These are phyloP conservation scores for Drosophila kikkawai DNA, from an alignment of 1,140 invertebrate genomes.

Conservation along the genomic window DNA sequence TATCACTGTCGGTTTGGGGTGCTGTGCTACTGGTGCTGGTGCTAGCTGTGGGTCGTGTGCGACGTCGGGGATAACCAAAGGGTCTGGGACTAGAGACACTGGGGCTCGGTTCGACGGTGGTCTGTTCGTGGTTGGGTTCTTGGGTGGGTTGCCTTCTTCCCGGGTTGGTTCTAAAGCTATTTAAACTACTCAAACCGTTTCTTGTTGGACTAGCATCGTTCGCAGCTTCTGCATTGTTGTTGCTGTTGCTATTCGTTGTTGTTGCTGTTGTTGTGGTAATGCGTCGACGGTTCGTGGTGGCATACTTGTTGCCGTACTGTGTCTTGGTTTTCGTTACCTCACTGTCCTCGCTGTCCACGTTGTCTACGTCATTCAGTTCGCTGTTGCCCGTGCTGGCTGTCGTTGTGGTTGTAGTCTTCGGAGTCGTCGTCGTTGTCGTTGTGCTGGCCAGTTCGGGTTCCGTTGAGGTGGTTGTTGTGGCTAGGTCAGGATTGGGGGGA, in stretches of 20 bases:
- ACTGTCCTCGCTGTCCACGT: conserved; percentile 54
- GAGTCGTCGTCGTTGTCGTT: conserved; percentile 66
- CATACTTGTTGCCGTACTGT: conserved; percentile 49
- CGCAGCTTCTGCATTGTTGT: conserved; percentile 59
- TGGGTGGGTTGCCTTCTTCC: conserved; percentile 74
- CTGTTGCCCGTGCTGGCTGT: conserved; percentile 29
- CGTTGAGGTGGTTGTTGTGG: conserved; percentile 3
- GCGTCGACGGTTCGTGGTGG: conserved; percentile 49
- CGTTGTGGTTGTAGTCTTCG: conserved; percentile 47
- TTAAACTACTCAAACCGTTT: conserved; percentile 75
- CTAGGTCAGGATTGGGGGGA: conserved; percentile 40
- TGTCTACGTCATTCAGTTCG: conserved; percentile 48
- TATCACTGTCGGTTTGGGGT: conserved; percentile 34
- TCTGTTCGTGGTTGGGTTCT: conserved; percentile 43
- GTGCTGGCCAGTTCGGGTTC: conserved; percentile 11
- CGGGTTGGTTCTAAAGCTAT: conserved; percentile 68
- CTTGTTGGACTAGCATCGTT: conserved; percentile 72
- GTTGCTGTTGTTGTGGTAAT: conserved; percentile 45
- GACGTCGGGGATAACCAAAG: conserved; percentile 86
- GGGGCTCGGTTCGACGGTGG: conserved; percentile 59
- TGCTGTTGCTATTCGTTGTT: conserved; percentile 36
- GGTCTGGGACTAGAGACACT: conserved; percentile 86
- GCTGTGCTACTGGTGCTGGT: conserved; percentile 38
- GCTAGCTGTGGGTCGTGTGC: conserved; percentile 70
- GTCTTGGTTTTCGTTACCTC: conserved; percentile 71